Base-by-base conservation (phyloP, 2,113 vertebrate species). In the Girardinichthys multiradiatus region DNA sequence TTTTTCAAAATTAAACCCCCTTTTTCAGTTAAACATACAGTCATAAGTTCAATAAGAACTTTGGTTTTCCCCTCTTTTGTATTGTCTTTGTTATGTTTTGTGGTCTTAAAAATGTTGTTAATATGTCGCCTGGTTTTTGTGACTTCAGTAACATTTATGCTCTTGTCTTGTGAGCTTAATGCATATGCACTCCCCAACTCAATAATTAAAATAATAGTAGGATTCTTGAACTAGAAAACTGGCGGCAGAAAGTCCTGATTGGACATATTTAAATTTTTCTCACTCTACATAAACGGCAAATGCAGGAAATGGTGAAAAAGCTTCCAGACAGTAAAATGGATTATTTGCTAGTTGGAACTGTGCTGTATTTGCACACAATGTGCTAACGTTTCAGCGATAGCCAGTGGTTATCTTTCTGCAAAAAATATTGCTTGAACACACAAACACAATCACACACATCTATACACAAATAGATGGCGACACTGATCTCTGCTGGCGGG, bases 401-500 rank as follows among this genome's bases (percentile, higher is more conserved):
- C 58, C 14, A 30, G 4, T 19, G 19, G 42, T 28, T 31, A 31
- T 31, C 58, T 30, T 60, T 60, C 11, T 5, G 33, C 61, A 63
- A 62, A n/a, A 62, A 19, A 61, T 21, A 29, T 61, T 30, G 26
- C 15, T 61, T 21, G 29, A 35, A 54, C 17, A 29, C 28, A 45
- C 35, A 68, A 59, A 48, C 48, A 63, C 26, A 28, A 27, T 5
- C 57, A 28, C 15, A 15, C 13, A 28, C 31, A 63, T 31, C 14
- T 6, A 39, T 37, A 28, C 35, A 64, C 35, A 77, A 13, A 45
- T 30, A 54, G 31, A 70, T 45, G 11, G 68, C 71, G 80, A 87
- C 68, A 59, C 63, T 82, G 84, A 86, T 85, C 15, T 66, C 73
- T 77, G 74, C 72, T 74, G 85, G 87, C 64, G 69, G 81, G 63